phyloP scores from a whole-genome alignment of 2,888 invertebrate genomes.

The Petrophora chlorosata region DNA sequence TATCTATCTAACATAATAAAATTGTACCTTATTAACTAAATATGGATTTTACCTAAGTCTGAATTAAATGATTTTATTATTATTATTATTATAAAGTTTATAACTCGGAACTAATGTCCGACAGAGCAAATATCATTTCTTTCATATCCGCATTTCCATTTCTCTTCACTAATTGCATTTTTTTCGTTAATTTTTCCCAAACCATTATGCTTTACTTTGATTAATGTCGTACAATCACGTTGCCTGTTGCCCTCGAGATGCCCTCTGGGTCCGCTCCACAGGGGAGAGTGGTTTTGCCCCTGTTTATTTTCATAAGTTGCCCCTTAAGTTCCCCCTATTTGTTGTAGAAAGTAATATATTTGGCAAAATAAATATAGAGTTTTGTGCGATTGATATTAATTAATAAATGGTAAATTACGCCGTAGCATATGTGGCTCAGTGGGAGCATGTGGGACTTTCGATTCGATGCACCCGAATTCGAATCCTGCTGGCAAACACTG shows the following conservation, averaged over 20 bases:
- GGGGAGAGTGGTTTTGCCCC: conserved; percentile 8
- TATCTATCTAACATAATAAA: too few species aligned
- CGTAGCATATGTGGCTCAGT: too few species aligned
- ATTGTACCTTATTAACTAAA: too few species aligned
- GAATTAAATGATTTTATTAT: not conserved
- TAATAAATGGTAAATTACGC: not conserved
- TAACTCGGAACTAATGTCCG: conserved; percentile 36
- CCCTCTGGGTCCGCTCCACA: not conserved
- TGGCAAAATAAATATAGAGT: conserved; percentile 5
- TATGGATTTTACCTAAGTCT: not conserved
- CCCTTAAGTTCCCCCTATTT: conserved; percentile 15
- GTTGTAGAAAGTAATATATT: conserved; percentile 17
- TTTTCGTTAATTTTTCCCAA: conserved; percentile 33
- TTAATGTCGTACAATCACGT: conserved; percentile 26
- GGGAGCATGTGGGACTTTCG: too few species aligned
- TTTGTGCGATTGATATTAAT: conserved; percentile 8
- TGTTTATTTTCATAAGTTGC: conserved; percentile 19
- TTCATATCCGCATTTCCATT: conserved; percentile 51
- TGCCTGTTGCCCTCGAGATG: conserved; percentile 5
- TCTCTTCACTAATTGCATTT: conserved; percentile 49
- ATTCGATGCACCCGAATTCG: too few species aligned
- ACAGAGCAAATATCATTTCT: conserved; percentile 62
- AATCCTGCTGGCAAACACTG: too few species aligned
- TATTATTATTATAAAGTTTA: not conserved
- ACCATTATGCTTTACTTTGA: conserved; percentile 26